Evolutionary conservation across 2,797 vertebrate genomes (phyloP).

Genomic region (Hybognathus amarus): DNA sequence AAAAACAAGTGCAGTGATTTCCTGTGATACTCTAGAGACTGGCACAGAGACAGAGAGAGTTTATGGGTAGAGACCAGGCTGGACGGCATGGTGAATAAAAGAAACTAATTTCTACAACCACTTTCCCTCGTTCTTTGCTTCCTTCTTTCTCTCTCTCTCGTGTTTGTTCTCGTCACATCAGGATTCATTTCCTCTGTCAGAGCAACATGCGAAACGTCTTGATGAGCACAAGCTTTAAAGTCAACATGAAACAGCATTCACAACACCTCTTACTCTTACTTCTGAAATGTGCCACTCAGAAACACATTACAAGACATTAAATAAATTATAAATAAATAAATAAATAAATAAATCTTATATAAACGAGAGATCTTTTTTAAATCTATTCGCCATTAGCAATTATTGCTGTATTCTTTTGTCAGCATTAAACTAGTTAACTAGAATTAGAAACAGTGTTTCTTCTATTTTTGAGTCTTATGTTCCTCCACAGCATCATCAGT

Average conservation of each 20-base stretch:
- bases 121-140: constrained; percentile 41
- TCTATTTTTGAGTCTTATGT: background rate
- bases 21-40: constrained; percentile 30
- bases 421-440: background rate
- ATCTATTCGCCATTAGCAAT: background rate
- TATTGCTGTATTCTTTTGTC: background rate
- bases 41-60: background rate
- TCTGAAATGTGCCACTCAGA: background rate
- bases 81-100: background rate
- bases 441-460: background rate
- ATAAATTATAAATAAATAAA: background rate
- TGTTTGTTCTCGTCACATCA: constrained; percentile 5
- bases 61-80: constrained; percentile 20
- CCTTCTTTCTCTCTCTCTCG: constrained; percentile 14
- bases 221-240: background rate
- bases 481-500: background rate
- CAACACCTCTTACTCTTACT: background rate
- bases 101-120: constrained; percentile 44
- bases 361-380: background rate
- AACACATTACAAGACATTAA: background rate
- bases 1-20: constrained; percentile 36
- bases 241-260: background rate
- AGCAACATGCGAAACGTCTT: background rate
- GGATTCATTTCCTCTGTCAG: constrained; percentile 22
- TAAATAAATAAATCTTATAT: background rate